Base-by-base conservation (phyloP, 1,140 invertebrate genomes). In the Brachionus rubens region DNA sequence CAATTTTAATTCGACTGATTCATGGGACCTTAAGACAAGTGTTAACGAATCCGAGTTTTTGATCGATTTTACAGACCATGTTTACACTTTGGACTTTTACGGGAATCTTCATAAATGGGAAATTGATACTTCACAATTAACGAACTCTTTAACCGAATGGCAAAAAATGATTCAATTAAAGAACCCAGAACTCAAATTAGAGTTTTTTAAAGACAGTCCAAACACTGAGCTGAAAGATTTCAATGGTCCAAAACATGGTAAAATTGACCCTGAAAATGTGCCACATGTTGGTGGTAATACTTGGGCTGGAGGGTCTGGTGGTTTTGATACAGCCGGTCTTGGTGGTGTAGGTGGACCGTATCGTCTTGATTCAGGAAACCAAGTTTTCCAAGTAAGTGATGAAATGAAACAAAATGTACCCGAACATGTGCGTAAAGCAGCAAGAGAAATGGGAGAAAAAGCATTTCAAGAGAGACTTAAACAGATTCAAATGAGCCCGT, bases 231-330 rank as follows among this genome's bases (percentile, higher is more conserved):
- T 82, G 88, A 91, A 76, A 14, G 83, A 82, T 16, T 81, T 85
- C 0, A 90, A 89, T 30, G 87, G 85, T 0, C 94, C 94, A 0
- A 98, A 97, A 81, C 90, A 94, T 83, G 96, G 95, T 2, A 95
- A 96, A 86, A 86, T 92, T 40, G 85, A 97, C 83, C 88, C 91
- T 0, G 90, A 91, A 7, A 91, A 91, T 80, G 88, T 91, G 52
- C 93, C 93, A 0, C 95, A 98, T 86, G 92, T 96, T 70, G 94
- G 94, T 67, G 94, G 95, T 3, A 96, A 95, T 80, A 94, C 91
- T 0, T 98, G 94, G 94, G 93, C 94, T 43, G 94, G 94, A 7
- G 94, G 94, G 36, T 93, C 91, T 46, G 94, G 85, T 54, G 85
- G 88, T 78, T 87, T 91, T 70, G 92, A 94, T 81, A 97, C 94